Evolutionary conservation across 2,797 vertebrate genomes (phyloP).

Genomic region (Lophotriccus pileatus): DNA sequence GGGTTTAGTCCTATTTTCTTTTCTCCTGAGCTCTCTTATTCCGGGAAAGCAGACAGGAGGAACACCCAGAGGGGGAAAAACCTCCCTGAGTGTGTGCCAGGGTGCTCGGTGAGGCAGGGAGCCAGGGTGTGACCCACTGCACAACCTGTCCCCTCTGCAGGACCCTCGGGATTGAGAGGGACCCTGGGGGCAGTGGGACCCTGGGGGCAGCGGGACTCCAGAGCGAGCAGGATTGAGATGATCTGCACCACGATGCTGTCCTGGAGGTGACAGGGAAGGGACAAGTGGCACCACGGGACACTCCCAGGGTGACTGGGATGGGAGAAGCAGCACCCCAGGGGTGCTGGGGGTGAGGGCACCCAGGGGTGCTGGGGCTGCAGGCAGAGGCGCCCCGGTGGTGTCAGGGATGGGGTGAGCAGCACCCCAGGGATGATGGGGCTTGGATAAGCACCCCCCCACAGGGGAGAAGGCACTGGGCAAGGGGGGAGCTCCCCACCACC

Average conservation of each 20-base stretch:
- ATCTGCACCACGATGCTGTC: not conserved
- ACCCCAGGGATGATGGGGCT: not conserved
- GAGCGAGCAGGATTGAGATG: too few relatives aligned
- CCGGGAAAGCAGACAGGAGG: not conserved
- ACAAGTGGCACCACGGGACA: fast-evolving
- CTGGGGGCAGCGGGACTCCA: not conserved
- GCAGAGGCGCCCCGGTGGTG: not conserved
- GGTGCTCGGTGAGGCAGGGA: fast-evolving
- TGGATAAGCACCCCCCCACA: not conserved
- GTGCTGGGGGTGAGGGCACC: fast-evolving
- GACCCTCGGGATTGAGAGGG: fast-evolving
- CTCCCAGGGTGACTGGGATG: not conserved
- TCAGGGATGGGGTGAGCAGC: too few relatives aligned
- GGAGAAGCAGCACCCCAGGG: not conserved
- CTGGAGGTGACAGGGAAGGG: not conserved
- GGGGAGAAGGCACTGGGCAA: too few relatives aligned
- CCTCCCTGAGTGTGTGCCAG: fast-evolving
- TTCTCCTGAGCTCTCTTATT: not conserved
- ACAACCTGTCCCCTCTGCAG: not conserved
- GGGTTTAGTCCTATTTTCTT: fast-evolving
- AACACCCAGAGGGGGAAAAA: not conserved
- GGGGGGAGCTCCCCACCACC: too few relatives aligned
- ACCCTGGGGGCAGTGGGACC: not conserved
- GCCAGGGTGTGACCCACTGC: fast-evolving
- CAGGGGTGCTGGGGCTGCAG: not conserved